Evolutionary conservation across 2,797 vertebrate species (phyloP).

Genomic region (Ambastaia sidthimunki): DNA sequence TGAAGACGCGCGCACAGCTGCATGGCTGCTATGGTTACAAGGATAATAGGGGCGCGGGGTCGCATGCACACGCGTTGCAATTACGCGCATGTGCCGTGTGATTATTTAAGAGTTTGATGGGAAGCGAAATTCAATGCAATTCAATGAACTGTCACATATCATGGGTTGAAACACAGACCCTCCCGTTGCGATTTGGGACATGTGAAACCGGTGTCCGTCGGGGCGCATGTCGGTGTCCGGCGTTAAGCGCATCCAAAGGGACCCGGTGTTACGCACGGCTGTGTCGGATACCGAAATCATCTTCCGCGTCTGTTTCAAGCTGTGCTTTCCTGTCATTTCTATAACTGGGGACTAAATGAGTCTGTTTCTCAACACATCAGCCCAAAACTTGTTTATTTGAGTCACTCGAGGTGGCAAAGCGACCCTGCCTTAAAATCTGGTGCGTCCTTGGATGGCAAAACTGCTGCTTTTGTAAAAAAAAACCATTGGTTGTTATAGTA

Average conservation of each 20-base stretch:
- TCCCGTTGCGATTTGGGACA: neutral
- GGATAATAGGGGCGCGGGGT: neutral
- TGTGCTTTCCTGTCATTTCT: neutral
- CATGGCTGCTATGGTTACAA: conserved; percentile 56
- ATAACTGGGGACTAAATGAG: neutral
- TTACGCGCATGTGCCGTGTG: conserved; percentile 18
- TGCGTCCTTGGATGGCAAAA: neutral
- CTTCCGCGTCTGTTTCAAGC: conserved; percentile 6
- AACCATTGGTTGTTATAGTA: neutral
- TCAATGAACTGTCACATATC: neutral
- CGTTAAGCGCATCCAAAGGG: neutral
- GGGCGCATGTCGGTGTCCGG: neutral
- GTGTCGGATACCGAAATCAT: neutral
- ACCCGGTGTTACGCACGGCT: neutral
- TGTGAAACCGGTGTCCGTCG: neutral
- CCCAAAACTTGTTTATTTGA: neutral
- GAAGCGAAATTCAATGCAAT: neutral
- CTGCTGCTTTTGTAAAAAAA: neutral
- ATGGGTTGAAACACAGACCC: neutral
- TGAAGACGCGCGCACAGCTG: conserved; percentile 50
- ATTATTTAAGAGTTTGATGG: conserved; percentile 19
- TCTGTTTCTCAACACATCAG: neutral
- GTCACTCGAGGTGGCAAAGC: neutral
- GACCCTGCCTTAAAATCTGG: neutral
- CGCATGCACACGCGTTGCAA: conserved; percentile 12